These are phyloP conservation scores for Manis pentadactyla DNA, from an alignment of 2,797 vertebrate genomes.

Conservation along the genomic window DNA sequence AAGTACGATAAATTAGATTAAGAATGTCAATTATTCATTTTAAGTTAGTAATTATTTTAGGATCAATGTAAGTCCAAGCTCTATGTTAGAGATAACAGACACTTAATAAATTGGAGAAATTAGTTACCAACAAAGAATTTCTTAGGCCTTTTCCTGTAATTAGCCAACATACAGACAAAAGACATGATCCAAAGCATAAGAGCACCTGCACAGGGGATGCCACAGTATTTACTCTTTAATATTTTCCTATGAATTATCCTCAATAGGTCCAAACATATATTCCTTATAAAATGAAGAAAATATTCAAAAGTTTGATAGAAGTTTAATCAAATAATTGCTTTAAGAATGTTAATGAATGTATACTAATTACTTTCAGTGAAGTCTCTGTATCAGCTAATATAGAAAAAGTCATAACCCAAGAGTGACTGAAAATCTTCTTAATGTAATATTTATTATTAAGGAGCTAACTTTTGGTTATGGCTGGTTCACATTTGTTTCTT, in stretches of 20 bases:
- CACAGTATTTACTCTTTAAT: background rate
- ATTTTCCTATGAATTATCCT: background rate
- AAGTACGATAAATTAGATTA: background rate
- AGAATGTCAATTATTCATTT: background rate
- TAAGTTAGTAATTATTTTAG: background rate
- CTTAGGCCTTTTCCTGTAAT: background rate
- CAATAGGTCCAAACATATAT: background rate
- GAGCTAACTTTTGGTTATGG: background rate
- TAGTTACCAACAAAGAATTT: conserved; percentile 16
- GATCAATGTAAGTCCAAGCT: background rate
- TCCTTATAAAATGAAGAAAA: background rate
- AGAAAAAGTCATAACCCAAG: background rate
- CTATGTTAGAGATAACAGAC: background rate
- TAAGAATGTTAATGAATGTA: background rate
- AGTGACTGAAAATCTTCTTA: background rate
- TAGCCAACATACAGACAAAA: background rate
- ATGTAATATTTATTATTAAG: background rate
- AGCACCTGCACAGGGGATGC: background rate
- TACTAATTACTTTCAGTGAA: background rate
- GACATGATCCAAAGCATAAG: background rate
- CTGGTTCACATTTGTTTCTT: background rate
- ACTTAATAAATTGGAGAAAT: background rate
- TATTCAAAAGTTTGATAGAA: background rate
- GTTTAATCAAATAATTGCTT: background rate
- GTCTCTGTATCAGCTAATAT: background rate